Evolutionary conservation across 2,113 vertebrate species (phyloP), one percentile per base, ranked within the genome.

Genomic region (Climacteris rufus): DNA sequence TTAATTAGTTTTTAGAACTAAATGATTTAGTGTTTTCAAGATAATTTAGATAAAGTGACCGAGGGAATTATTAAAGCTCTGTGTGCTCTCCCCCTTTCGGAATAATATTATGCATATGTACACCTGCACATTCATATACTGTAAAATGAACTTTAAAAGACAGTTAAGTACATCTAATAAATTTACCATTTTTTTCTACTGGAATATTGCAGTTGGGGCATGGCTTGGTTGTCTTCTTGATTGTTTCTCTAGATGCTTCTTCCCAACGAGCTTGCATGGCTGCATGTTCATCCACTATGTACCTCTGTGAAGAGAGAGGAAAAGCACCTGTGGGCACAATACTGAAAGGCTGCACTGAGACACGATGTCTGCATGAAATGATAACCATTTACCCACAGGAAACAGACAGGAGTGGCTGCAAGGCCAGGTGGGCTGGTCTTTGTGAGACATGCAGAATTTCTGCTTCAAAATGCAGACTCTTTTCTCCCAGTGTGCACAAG

Each of bases 131-230:
- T 31, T 74, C n/a, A 56, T 53, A 42, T 47, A 45, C 6, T 19
- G 19, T 47, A 63, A 79, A 83, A 70, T 35, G 4, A 63, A 68
- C 90, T 71, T 75, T 27, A 52, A 78, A 65, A 93, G 44, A 79
- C n/a, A 53, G 35, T 15, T 33, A 82, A 69, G 13, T 49, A 60
- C 1, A 45, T 27, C 21, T 64, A 75, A 72, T 52, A 28, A 64
- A 87, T 89, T 87, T 84, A 99, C 99, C 99, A 2, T 99, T 98
- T 83, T 98, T 99, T 96, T 99, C 99, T 30, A 99, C 98, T 1
- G 98, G 98, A 56, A 99, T 98, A 7, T 91, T 98, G 96, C 99
- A 99, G 47, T 83, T 97, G 9, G 99, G 99, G 53, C 99, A 99
- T 30, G 97, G 99, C 91, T 98, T 98, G 15, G 99, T 99, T 68